Base-by-base conservation (phyloP, 2,888 invertebrate species). In the Noctua janthina region DNA sequence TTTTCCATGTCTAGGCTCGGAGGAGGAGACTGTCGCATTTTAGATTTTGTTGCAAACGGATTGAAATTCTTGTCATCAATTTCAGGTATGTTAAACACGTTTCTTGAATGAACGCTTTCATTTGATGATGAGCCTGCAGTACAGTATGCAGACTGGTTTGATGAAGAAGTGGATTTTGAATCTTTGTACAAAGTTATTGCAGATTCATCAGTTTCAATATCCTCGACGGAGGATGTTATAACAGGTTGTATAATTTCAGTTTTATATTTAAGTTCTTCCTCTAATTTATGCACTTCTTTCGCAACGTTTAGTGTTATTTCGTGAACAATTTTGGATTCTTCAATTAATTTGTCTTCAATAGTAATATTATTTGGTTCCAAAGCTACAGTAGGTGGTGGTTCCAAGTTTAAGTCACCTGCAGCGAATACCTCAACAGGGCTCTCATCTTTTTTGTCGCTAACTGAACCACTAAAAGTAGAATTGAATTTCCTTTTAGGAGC, bases 21-120 rank as follows among this genome's bases (percentile, higher is more conserved):
- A 29, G 92, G 88, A 76, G 94, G 94, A 15, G 95, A 93, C 66
- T 89, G 89, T 49, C 93, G 87, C 81, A 95, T 92, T 92, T 93
- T 95, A 17, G 94, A 91, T 87, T 94, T 95, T 1, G 94, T 92
- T n/a, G 90, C 92, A 91, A 96, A 96, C 11, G 95, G 94, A 88
- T 95, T 95, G 83, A 95, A 95, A 82, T 94, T 93, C 17, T 90
- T 88, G 74, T 95, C 95, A 85, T 95, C 93, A 81, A 96, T 95
- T 92, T 96, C 96, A 56, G 96, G 96, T 68, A 96, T 86, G 83
- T 96, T 96, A 82, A 95, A 96, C 20, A 95, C 95, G 86, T 94
- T 96, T 91, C 88, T 95, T n/a, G 91, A 84, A 72, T 56, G 74
- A 43, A 87, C 83, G 76, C 89, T 91, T 69, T 94, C 94, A 79